phyloP scores from a whole-genome alignment of 2,113 vertebrate species.

The Carollia perspicillata region DNA sequence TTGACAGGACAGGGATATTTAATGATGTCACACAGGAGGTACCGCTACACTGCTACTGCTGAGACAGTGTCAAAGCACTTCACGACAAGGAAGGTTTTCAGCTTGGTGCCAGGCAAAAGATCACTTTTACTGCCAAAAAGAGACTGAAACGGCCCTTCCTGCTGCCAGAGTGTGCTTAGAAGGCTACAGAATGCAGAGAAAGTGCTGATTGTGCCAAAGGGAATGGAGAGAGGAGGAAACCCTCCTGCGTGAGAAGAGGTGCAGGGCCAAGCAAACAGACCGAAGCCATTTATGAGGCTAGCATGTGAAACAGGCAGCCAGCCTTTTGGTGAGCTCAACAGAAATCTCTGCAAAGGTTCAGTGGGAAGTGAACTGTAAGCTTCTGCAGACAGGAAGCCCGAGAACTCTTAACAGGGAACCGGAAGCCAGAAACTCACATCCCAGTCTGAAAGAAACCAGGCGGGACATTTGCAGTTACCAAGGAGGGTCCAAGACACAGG shows the following conservation, averaged over 20 bases:
- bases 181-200: constrained; percentile 28
- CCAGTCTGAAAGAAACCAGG: neutral
- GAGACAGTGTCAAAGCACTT: constrained; percentile 41
- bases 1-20: constrained; percentile 31
- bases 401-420: neutral
- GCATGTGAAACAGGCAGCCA: neutral
- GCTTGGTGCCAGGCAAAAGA: constrained; percentile 42
- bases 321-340: neutral
- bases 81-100: constrained; percentile 37
- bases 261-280: neutral
- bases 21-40: constrained; percentile 45
- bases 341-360: neutral
- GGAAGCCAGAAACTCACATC: neutral
- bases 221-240: neutral
- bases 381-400: neutral
- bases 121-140: constrained; percentile 53
- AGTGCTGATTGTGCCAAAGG: constrained; percentile 10
- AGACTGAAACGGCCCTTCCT: constrained; percentile 53
- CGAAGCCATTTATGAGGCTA: neutral
- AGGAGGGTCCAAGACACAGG: neutral
- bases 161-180: constrained; percentile 53
- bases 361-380: neutral
- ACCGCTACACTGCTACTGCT: neutral
- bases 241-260: neutral
- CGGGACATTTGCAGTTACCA: neutral